Evolutionary conservation across 1,140 invertebrate species (phyloP), one percentile per base, ranked within the genome.

Genomic region (Saccostrea glomerata): DNA sequence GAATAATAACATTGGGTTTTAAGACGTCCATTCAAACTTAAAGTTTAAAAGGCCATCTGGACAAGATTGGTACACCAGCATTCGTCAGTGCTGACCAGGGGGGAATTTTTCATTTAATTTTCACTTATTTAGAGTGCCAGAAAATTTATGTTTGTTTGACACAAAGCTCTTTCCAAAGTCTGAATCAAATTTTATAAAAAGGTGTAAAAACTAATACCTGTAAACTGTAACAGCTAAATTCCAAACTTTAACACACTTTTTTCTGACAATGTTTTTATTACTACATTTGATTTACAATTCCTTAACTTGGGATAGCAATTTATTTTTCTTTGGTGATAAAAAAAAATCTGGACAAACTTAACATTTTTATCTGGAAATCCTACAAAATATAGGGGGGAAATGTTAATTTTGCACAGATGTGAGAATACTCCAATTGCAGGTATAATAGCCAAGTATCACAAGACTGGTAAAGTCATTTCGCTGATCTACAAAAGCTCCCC

Each of bases 1-100:
- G 30, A 77, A 77, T 77, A 77, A 77, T 77, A 77, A 77, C 70
- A 77, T 77, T 77, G 70, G 47, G 70, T 77, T 77, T 77, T 77
- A 77, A 17, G 25, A 36, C 13, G 13, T 77, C 70, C 70, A 77
- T 77, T 77, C 70, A 77, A 23, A 77, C 70, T 77, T 13, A 6
- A 77, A 25, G 70, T 77, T 77, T 77, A 77, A 77, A 77, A 77
- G 70, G 70, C 70, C 70, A 77, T 77, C 70, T 77, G 70, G 70
- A 77, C 70, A 77, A 12, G 25, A 36, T 2, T 30, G 70, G 70
- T 77, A 77, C 23, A 30, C 12, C 70, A 66, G 20, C 6, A 77
- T 77, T 77, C 25, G 25, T 77, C 70, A 25, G 3, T 17, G 15
- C 70, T 77, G 70, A 77, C 70, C 70, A 77, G 70, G 70, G 70